A percentile compares a stretch with the other conserved stretches of the same genome.
These are phyloP conservation scores for Rhyacophila evoluta DNA, from an alignment of 2,888 invertebrate species.

Conservation along the genomic window DNA sequence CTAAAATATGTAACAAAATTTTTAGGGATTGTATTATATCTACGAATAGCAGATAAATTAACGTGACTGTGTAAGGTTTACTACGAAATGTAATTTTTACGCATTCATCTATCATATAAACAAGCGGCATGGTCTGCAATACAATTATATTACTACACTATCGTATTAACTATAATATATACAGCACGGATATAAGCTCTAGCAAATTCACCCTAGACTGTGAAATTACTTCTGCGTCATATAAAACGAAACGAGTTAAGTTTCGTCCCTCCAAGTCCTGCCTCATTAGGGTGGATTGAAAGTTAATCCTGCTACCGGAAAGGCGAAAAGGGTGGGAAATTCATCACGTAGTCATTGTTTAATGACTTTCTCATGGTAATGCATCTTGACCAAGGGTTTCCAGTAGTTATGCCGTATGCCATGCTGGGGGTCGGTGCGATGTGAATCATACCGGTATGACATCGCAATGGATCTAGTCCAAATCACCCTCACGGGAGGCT, in stretches of 20 bases:
- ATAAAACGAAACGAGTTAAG: slow-evolving; percentile 55
- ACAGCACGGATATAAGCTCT: slow-evolving; percentile 4
- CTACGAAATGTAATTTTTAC: background rate
- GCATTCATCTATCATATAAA: slow-evolving; percentile 7
- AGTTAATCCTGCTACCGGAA: slow-evolving; percentile 50
- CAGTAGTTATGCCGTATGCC: background rate
- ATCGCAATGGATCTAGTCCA: slow-evolving; percentile 30
- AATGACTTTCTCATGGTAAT: slow-evolving; percentile 55
- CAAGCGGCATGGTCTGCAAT: background rate
- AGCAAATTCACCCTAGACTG: slow-evolving; percentile 33
- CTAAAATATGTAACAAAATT: too few species aligned
- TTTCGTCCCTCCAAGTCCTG: slow-evolving; percentile 39
- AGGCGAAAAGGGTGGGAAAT: slow-evolving; percentile 39
- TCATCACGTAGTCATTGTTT: slow-evolving; percentile 53
- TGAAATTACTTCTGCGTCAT: slow-evolving; percentile 55
- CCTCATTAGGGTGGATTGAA: slow-evolving; percentile 55
- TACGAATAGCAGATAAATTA: too few species aligned
- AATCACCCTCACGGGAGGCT: slow-evolving; percentile 42
- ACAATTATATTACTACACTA: slow-evolving; percentile 6
- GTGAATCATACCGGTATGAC: slow-evolving; percentile 44
- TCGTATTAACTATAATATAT: slow-evolving; percentile 14
- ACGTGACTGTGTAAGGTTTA: background rate
- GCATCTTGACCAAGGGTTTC: slow-evolving; percentile 44
- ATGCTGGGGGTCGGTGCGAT: background rate
- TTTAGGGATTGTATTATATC: too few species aligned